Evolutionary conservation across 2,113 vertebrate genomes (phyloP), one percentile per base, ranked within the genome.

Genomic region (Sitta europaea): DNA sequence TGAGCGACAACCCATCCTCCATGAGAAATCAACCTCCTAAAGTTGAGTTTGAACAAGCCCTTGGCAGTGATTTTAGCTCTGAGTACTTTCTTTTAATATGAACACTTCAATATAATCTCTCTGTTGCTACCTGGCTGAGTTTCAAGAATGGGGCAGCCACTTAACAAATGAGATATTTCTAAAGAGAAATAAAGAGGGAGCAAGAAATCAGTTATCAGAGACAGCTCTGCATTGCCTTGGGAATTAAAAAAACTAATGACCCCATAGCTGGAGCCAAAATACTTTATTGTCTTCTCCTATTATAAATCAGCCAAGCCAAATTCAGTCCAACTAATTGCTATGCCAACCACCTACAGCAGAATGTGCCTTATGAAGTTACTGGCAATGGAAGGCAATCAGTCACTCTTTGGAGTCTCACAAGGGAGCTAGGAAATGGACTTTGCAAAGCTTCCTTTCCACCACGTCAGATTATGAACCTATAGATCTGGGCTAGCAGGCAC

Each of bases 81-180:
- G 6, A 54, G 59, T 58, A 47, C 33, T 90, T 90, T 36, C 25
- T 88, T 90, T 83, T 65, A 92, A 58, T 48, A 50, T 35, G 38
- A 82, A 38, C 48, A 31, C 10, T 83, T 91, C 33, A 93, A 66
- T 76, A 82, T 75, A 86, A 91, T 72, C 27, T 89, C 59, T 23
- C 68, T 79, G 14, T 70, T 95, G 61, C 67, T 93, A 73, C 74
- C 54, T 96, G 93, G 94, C 83, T 94, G 66, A 75, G 54, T 38
- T 91, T 94, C 94, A 94, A 91, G 40, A 92, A 35, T 40, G 38
- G 58, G 65, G 27, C 79, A 94, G 35, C 71, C 91, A 92, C 86
- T 96, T 96, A 91, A 73, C 54, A 91, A 95, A 96, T 92, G 80
- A 92, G 86, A 70, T 88, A 82, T 89, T 93, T 95, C 86, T 53